phyloP scores from a whole-genome alignment of 2,888 invertebrate species.

The Ennomos quercinarius region DNA sequence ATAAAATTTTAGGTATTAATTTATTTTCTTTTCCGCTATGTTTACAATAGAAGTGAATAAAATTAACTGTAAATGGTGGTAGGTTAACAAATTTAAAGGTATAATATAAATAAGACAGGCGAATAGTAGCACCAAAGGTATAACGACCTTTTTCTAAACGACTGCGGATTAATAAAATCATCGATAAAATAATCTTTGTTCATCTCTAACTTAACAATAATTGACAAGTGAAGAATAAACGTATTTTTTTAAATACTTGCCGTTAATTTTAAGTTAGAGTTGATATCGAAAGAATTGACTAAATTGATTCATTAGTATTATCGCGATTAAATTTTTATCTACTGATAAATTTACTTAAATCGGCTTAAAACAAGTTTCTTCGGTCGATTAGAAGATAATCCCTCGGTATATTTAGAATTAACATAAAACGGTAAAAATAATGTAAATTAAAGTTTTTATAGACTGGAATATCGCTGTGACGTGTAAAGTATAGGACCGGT shows the following conservation, averaged over 20 bases:
- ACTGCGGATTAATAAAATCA: conserved; percentile 10
- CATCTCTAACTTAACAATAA: too few species aligned
- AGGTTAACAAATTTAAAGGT: conserved; percentile 47
- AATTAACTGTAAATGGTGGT: conserved; percentile 42
- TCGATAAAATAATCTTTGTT: neutral
- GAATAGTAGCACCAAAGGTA: conserved; percentile 18
- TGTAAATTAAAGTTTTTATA: conserved; percentile 29
- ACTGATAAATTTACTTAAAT: neutral
- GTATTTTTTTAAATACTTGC: too few species aligned
- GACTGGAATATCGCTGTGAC: conserved; percentile 43
- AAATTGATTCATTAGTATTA: neutral
- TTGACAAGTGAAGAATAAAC: too few species aligned
- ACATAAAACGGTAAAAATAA: conserved; percentile 21
- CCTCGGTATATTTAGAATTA: conserved; percentile 9
- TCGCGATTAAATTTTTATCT: neutral
- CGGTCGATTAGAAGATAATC: conserved; percentile 10
- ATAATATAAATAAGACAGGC: conserved; percentile 25
- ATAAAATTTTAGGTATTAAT: conserved; percentile 28
- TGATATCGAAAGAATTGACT: neutral
- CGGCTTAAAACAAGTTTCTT: conserved; percentile 8
- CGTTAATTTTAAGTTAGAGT: neutral
- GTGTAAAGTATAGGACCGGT: conserved; percentile 27
- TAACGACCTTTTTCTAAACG: conserved; percentile 1
- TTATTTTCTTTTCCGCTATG: conserved; percentile 9
- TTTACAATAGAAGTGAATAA: conserved; percentile 12